Percentiles rank a stretch among this genome's conserved stretches.
Evolutionary conservation across 2,797 vertebrate genomes (phyloP).

Genomic region (Epinephelus coioides): DNA sequence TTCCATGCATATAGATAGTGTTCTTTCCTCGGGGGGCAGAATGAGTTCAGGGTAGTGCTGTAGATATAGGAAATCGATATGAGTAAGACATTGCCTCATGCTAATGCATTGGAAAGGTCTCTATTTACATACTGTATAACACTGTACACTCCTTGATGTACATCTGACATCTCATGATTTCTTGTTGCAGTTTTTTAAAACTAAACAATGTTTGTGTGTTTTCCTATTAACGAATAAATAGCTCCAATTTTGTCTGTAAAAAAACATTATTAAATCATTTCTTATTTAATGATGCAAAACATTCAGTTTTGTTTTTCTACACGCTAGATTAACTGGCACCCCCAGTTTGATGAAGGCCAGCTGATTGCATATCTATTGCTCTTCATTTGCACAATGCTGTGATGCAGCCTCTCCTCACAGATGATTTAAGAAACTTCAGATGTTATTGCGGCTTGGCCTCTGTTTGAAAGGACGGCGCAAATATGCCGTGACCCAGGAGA

Average conservation of each 20-base stretch:
- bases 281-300: background rate
- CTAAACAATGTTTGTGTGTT: background rate
- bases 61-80: slow-evolving; percentile 73
- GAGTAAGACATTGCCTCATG: slow-evolving; percentile 45
- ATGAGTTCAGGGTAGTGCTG: slow-evolving; percentile 40
- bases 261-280: too few relatives aligned
- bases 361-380: background rate
- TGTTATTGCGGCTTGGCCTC: slow-evolving; percentile 24
- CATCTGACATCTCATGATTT: background rate
- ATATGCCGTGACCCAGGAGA: slow-evolving; percentile 45
- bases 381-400: slow-evolving; percentile 7
- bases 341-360: background rate
- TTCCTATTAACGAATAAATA: background rate
- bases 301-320: background rate
- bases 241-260: too few relatives aligned
- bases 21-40: slow-evolving; percentile 33
- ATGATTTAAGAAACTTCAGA: slow-evolving; percentile 33
- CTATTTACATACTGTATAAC: slow-evolving; percentile 53
- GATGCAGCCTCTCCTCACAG: slow-evolving; percentile 4
- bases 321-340: background rate
- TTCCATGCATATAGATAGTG: slow-evolving; percentile 50
- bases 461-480: slow-evolving; percentile 23
- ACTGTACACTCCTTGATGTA: background rate
- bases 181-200: background rate
- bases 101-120: slow-evolving; percentile 53